Percentiles rank a stretch among this genome's conserved stretches.
Conservation (phyloP, 2,888 invertebrate species). For the Achlya flavicornis region DNA sequence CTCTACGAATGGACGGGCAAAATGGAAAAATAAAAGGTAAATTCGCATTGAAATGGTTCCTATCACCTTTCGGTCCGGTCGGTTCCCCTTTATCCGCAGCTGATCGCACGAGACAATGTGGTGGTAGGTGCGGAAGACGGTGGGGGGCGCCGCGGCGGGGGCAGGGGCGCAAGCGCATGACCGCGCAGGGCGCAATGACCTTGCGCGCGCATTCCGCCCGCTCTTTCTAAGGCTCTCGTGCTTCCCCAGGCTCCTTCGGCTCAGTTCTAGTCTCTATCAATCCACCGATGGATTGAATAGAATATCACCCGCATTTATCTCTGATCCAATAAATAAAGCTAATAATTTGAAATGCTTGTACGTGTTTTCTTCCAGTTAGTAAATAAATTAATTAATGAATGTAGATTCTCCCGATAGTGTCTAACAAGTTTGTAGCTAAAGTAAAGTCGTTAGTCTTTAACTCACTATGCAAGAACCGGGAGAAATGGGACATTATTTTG, state of each 20-base stretch:
- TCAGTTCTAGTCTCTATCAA: slow-evolving; percentile 62
- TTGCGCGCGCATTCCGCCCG: slow-evolving; percentile 80
- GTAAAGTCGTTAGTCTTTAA: background rate
- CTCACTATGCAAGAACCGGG: slow-evolving; percentile 6
- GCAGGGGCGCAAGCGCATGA: slow-evolving; percentile 74
- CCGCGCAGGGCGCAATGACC: slow-evolving; percentile 84
- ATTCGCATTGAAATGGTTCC: slow-evolving; percentile 76
- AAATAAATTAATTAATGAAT: background rate
- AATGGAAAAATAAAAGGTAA: slow-evolving; percentile 68
- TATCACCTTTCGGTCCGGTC: slow-evolving; percentile 69
- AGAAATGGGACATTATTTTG: slow-evolving; percentile 17
- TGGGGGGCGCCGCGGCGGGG: slow-evolving; percentile 40
- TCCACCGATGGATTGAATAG: slow-evolving; percentile 34
- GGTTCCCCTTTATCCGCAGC: slow-evolving; percentile 78
- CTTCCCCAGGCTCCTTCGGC: slow-evolving; percentile 61
- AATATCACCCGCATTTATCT: background rate
- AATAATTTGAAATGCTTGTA: background rate
- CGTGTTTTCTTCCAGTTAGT: background rate
- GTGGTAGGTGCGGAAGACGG: slow-evolving; percentile 55
- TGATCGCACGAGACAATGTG: slow-evolving; percentile 79
- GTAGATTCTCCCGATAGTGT: background rate
- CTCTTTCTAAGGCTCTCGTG: slow-evolving; percentile 70
- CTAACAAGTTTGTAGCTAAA: background rate
- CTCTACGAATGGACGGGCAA: slow-evolving; percentile 47
- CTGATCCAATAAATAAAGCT: background rate